A percentile compares a stretch with the other conserved stretches of the same genome.
Evolutionary conservation across 2,113 vertebrate species (phyloP).

Genomic region (Marmota flaviventris): DNA sequence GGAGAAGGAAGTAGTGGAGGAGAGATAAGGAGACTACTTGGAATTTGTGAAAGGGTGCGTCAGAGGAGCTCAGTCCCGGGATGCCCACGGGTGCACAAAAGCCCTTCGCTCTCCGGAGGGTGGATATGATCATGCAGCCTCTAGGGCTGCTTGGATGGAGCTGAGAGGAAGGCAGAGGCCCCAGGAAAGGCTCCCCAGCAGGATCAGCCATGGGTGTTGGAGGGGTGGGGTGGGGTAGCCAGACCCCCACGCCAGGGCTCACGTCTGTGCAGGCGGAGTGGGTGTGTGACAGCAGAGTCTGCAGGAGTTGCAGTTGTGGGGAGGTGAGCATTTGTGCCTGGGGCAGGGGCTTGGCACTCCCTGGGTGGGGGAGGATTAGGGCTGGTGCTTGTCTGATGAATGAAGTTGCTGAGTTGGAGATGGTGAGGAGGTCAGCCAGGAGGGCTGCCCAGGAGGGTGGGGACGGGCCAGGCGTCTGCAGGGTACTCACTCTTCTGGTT

Average conservation of each 20-base stretch:
- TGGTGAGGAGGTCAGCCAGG: not conserved
- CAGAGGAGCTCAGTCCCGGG: no score
- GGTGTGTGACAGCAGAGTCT: not conserved
- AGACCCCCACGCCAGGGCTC: not conserved
- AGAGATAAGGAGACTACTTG: accelerated
- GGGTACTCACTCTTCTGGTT: no score
- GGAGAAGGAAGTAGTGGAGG: not conserved
- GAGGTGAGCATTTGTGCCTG: not conserved
- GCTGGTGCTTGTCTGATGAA: not conserved
- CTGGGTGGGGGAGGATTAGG: not conserved
- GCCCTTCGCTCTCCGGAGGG: not conserved
- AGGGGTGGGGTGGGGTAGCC: not conserved
- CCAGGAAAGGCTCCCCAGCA: not conserved
- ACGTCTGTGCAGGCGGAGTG: not conserved
- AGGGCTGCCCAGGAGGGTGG: no score
- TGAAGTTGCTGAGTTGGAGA: not conserved
- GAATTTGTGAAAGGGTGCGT: not conserved
- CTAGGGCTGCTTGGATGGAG: not conserved
- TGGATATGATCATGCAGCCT: not conserved
- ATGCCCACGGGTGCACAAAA: accelerated
- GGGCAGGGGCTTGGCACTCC: not conserved
- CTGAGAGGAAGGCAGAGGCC: not conserved
- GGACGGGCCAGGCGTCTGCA: not conserved
- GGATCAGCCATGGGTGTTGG: not conserved
- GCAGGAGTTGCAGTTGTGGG: accelerated